phyloP scores from a whole-genome alignment of 2,113 vertebrate species.

The Prunella fulvescens region DNA sequence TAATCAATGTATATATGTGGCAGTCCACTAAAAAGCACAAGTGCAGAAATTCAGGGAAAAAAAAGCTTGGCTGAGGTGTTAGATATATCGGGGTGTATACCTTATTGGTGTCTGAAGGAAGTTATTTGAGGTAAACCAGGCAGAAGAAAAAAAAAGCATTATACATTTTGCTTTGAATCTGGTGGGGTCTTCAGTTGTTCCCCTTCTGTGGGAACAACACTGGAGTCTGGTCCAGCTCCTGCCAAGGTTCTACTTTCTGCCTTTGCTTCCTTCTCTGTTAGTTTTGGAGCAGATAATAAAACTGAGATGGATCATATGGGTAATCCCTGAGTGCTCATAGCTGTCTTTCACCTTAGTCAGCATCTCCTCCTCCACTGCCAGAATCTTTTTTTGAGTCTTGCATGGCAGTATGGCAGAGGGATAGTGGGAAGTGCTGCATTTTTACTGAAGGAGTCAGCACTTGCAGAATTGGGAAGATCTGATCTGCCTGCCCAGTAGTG shows the following conservation, averaged over 20 bases:
- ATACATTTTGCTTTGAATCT: not conserved
- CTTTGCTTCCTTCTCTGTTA: not conserved
- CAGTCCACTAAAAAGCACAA: not conserved
- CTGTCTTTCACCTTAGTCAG: not conserved
- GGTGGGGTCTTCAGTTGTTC: not conserved
- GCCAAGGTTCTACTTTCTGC: not conserved
- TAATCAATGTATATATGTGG: not conserved
- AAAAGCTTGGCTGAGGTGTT: not conserved
- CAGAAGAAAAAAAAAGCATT: not conserved
- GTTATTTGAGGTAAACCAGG: not conserved
- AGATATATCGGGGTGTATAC: not conserved
- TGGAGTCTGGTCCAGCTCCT: not conserved
- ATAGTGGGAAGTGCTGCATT: not conserved
- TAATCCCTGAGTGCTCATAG: not conserved
- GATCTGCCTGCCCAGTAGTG: rapidly evolving
- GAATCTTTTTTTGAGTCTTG: not conserved
- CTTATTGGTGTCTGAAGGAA: not conserved
- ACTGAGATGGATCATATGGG: not conserved
- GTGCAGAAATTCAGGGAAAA: not conserved
- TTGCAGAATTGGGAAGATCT: not conserved
- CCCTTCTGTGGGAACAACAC: rapidly evolving
- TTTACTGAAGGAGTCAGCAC: not conserved
- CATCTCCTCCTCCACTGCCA: constrained; percentile 4
- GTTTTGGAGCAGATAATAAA: not conserved
- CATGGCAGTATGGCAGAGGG: not conserved